phyloP scores from a whole-genome alignment of 2,113 vertebrate species.

The Bos taurus region ARS-UCD2.0 NC_037331.1:100911501-100912000 shows the following conservation, averaged over 20 bases:
- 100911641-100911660: background rate
- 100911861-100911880: background rate
- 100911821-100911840: background rate
- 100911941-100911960: slow-evolving; percentile 99
- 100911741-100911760: background rate
- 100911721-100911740: background rate
- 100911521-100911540: background rate
- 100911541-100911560: background rate
- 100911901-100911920: accelerated
- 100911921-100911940: slow-evolving; percentile 96
- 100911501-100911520: background rate
- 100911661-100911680: background rate
- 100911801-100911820: background rate
- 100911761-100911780: background rate
- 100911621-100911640: background rate
- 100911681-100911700: background rate
- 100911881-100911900: background rate
- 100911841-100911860: background rate
- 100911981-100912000: slow-evolving; percentile 93
- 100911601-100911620: background rate
- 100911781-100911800: background rate
- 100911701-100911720: background rate
- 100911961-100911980: slow-evolving; percentile 98
- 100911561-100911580: background rate
- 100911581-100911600: accelerated